Percentiles rank a stretch among this genome's conserved stretches.
Conservation (phyloP, 2,888 invertebrate genomes). For the Folsomia candida region DNA sequence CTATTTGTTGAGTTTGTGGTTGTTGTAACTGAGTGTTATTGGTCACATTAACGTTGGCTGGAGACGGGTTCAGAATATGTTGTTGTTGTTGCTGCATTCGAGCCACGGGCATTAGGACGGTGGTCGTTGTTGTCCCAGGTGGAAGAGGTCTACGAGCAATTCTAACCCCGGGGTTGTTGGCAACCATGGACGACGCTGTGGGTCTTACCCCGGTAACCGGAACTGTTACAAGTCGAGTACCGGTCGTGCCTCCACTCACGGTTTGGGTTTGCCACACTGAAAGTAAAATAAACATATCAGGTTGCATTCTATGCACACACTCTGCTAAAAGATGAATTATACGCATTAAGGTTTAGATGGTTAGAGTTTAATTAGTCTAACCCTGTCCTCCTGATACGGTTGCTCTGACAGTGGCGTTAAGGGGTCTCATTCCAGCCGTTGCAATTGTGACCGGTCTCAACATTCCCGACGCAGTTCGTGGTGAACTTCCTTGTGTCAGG, state of each 20-base stretch:
- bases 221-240: constrained; percentile 36
- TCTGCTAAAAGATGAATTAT: not conserved
- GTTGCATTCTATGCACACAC: too few species aligned
- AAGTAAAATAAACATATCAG: not conserved
- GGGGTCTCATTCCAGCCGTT: constrained; percentile 30
- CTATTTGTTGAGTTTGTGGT: constrained; percentile 20
- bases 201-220: constrained; percentile 27
- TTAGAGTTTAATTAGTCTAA: not conserved
- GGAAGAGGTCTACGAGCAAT: constrained; percentile 30
- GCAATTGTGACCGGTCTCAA: constrained; percentile 38
- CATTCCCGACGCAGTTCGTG: constrained; percentile 34
- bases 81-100: constrained; percentile 15
- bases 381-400: constrained; percentile 20
- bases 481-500: constrained; percentile 15
- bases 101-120: constrained; percentile 31
- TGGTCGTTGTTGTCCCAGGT: constrained; percentile 18
- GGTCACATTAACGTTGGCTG: not conserved
- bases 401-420: constrained; percentile 23
- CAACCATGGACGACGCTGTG: constrained; percentile 35
- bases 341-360: not conserved
- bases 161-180: constrained; percentile 30
- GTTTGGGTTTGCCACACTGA: constrained; percentile 39
- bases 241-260: constrained; percentile 22
- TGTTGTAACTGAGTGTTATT: not conserved
- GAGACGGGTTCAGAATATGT: constrained; percentile 10